phyloP scores from a whole-genome alignment of 2,113 vertebrate species.

The Bungarus multicinctus region DNA sequence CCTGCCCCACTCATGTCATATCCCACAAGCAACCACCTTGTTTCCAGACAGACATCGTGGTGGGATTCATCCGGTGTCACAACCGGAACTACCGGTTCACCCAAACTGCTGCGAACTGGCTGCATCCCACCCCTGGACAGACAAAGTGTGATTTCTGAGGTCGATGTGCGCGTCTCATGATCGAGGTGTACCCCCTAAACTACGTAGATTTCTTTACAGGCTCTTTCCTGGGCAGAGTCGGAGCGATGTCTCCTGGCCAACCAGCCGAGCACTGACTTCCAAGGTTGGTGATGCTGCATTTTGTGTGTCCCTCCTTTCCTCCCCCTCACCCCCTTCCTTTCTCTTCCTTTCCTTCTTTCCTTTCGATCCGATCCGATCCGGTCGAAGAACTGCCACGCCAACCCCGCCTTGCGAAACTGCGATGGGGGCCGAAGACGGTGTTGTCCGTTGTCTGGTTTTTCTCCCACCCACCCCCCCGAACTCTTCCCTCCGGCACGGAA shows the following conservation, averaged over 20 bases:
- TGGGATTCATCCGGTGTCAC: no score
- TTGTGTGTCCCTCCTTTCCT: neutral
- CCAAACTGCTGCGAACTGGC: no score
- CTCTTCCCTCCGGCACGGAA: neutral
- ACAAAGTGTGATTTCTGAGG: neutral
- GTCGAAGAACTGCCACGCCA: neutral
- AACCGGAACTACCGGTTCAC: no score
- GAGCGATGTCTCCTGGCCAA: neutral
- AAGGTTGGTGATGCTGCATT: constrained; percentile 14
- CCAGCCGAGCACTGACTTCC: neutral
- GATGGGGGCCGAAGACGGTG: neutral
- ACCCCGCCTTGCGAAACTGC: neutral
- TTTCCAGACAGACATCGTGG: no score
- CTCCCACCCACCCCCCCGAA: neutral
- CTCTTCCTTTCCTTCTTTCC: neutral
- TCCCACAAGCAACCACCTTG: neutral
- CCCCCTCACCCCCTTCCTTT: neutral
- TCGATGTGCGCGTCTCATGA: neutral
- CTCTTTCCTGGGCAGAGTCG: neutral
- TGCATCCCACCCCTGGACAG: no score
- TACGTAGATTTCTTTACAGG: constrained; percentile 17
- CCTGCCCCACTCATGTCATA: neutral
- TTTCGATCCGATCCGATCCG: neutral
- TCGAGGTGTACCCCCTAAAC: neutral
- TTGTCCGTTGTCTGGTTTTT: neutral